phyloP scores from a whole-genome alignment of 37 sponge, comb jelly and placozoan genomes.

The Haliclona indistincta region DNA sequence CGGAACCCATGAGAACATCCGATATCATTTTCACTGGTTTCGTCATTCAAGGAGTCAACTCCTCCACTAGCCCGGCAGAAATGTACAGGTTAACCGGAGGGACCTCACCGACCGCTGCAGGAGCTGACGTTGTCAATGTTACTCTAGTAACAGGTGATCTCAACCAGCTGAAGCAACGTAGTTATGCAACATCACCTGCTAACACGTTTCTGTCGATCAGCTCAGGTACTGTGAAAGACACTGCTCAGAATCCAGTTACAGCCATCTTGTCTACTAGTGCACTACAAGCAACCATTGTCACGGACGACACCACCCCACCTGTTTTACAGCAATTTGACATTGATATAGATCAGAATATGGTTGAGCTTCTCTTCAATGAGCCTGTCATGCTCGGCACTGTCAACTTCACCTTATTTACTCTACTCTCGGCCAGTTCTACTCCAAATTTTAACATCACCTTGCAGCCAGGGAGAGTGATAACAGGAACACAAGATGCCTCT shows the following conservation, averaged over 20 bases:
- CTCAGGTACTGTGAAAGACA: slow-evolving; percentile 52
- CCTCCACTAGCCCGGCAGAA: neutral
- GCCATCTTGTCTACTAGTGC: slow-evolving; percentile 36
- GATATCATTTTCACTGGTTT: slow-evolving; percentile 45
- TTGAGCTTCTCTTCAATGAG: slow-evolving; percentile 71
- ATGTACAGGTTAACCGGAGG: slow-evolving; percentile 59
- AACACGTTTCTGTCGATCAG: slow-evolving; percentile 60
- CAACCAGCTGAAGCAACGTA: slow-evolving; percentile 53
- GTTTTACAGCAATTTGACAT: slow-evolving; percentile 47
- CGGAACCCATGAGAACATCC: slow-evolving; percentile 56
- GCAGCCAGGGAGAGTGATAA: slow-evolving; percentile 29
- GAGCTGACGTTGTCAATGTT: slow-evolving; percentile 41
- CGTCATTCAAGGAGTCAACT: slow-evolving; percentile 42
- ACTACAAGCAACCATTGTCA: slow-evolving; percentile 26
- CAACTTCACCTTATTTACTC: slow-evolving; percentile 51
- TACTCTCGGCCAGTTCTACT: slow-evolving; percentile 30
- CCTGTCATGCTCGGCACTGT: slow-evolving; percentile 65
- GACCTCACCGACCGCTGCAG: slow-evolving; percentile 25
- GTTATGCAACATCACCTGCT: slow-evolving; percentile 58
- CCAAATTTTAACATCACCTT: slow-evolving; percentile 23
- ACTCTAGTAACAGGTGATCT: slow-evolving; percentile 57
- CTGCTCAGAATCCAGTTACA: slow-evolving; percentile 45
- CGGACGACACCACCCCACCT: slow-evolving; percentile 62
- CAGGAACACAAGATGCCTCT: slow-evolving; percentile 14
- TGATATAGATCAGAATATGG: slow-evolving; percentile 53